Evolutionary conservation across 2,888 invertebrate genomes (phyloP).

Genomic region (Spatulosminthurus flaviceps): DNA sequence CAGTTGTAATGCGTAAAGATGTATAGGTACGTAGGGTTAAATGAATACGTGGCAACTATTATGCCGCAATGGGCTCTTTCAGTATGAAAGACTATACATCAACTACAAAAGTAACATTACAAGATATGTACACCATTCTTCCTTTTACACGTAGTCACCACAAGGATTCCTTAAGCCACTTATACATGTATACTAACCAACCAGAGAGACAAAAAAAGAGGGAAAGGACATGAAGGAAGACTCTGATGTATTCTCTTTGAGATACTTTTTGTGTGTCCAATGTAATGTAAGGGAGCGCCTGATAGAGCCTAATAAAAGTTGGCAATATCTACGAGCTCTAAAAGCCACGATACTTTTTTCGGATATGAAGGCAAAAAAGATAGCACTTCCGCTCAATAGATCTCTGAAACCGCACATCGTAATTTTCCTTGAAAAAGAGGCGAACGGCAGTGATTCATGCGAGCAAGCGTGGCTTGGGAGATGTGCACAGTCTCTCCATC

Average conservation of each 20-base stretch:
- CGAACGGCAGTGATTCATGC: constrained; percentile 54
- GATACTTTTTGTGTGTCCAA: constrained; percentile 43
- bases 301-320: constrained; percentile 64
- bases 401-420: constrained; percentile 64
- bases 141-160: too few species aligned
- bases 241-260: constrained; percentile 33
- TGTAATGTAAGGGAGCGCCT: constrained; percentile 62
- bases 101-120: too few species aligned
- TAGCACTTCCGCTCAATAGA: constrained; percentile 64
- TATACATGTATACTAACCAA: background rate
- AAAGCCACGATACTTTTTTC: constrained; percentile 54
- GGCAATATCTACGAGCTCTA: constrained; percentile 62
- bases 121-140: too few species aligned
- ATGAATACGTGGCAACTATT: background rate
- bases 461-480: constrained; percentile 48
- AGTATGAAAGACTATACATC: background rate
- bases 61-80: background rate
- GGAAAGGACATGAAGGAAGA: constrained; percentile 33
- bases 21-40: background rate
- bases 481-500: constrained; percentile 40
- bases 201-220: constrained; percentile 19
- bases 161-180: too few species aligned
- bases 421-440: constrained; percentile 57
- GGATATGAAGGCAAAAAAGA: constrained; percentile 61
- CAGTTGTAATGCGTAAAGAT: background rate